Percentiles rank a stretch among this genome's conserved stretches.
phyloP scores from a whole-genome alignment of 1,140 invertebrate species.

The Brachionus paranguensis region DNA sequence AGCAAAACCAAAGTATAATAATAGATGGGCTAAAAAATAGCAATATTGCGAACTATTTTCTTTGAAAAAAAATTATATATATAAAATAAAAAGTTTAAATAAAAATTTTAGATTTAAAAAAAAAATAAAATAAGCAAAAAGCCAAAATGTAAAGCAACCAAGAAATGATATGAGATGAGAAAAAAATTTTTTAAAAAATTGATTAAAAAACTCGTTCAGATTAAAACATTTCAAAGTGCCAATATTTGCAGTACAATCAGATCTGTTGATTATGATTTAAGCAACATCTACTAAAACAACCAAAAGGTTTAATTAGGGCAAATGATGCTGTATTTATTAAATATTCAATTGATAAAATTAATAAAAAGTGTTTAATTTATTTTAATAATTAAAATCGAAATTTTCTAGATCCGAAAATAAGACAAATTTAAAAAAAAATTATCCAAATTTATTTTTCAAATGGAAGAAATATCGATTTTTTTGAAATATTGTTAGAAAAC shows the following conservation, averaged over 20 bases:
- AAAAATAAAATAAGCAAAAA: neutral
- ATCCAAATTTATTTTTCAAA: neutral
- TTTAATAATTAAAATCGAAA: too few relatives aligned
- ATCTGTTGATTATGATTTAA: conserved; percentile 48
- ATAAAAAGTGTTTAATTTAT: too few relatives aligned
- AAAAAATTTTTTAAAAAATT: conserved; percentile 49
- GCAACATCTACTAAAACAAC: conserved; percentile 49
- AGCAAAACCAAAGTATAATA: conserved; percentile 14
- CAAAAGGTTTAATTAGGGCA: conserved; percentile 48
- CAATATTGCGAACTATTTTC: neutral
- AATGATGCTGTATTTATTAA: conserved; percentile 48
- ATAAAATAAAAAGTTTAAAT: neutral
- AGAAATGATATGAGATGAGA: conserved; percentile 45
- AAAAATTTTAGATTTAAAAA: conserved; percentile 14
- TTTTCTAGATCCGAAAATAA: neutral
- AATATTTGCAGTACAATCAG: conserved; percentile 45
- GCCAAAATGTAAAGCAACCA: conserved; percentile 43
- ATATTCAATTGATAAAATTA: neutral
- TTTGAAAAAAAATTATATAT: neutral
- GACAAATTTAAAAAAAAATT: neutral
- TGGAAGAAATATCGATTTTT: neutral
- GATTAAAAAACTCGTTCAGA: conserved; percentile 43
- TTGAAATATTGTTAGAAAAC: neutral
- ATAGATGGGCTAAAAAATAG: conserved; percentile 8
- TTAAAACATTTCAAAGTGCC: conserved; percentile 47